Percentiles rank a stretch among this genome's conserved stretches.
These are phyloP conservation scores for Rhodophaea formosa DNA, from an alignment of 2,888 invertebrate species.

Conservation along the genomic window DNA sequence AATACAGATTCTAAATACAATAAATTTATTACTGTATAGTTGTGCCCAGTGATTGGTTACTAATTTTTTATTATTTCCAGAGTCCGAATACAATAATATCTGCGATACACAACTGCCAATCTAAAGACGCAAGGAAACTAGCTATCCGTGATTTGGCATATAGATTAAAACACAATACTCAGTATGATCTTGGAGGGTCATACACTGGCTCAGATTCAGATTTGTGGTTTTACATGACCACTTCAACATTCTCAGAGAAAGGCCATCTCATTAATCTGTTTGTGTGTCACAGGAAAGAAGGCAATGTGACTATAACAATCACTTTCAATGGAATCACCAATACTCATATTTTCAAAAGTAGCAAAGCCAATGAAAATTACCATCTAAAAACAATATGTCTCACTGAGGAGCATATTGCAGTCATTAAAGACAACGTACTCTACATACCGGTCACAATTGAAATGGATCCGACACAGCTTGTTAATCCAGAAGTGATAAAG, in stretches of 20 bases:
- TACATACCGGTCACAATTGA: constrained; percentile 52
- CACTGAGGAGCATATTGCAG: constrained; percentile 32
- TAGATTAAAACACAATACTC: constrained; percentile 42
- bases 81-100: constrained; percentile 37
- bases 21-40: too few relatives aligned
- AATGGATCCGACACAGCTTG: constrained; percentile 38
- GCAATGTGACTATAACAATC: constrained; percentile 48
- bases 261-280: constrained; percentile 60
- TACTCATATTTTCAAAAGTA: constrained; percentile 38
- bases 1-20: neutral
- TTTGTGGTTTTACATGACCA: constrained; percentile 62
- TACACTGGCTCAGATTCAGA: constrained; percentile 48
- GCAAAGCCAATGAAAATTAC: constrained; percentile 44
- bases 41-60: too few relatives aligned
- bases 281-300: constrained; percentile 51
- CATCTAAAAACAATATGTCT: constrained; percentile 57
- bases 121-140: constrained; percentile 46
- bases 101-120: constrained; percentile 45
- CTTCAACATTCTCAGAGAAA: constrained; percentile 47
- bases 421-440: constrained; percentile 38
- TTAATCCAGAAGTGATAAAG: constrained; percentile 44
- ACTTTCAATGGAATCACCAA: constrained; percentile 35
- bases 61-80: constrained; percentile 18
- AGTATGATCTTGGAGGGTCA: constrained; percentile 65
- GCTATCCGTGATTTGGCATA: constrained; percentile 45